Base-by-base conservation (phyloP, 2,113 vertebrate genomes). In the Trochalopteron elliotii region DNA sequence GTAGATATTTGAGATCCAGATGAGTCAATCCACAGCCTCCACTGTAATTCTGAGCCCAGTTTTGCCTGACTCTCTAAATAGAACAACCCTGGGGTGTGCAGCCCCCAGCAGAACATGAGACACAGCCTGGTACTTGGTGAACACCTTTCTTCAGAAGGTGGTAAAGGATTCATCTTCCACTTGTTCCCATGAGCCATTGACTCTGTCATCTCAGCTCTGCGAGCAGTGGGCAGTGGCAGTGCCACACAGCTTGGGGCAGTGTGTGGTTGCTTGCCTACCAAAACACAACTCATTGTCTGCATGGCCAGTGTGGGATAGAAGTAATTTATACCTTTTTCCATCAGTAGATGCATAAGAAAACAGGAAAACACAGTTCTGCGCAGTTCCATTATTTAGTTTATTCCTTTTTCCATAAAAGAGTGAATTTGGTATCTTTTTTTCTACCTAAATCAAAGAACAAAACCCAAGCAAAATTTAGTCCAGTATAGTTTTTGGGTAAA, bases 171-270 rank as follows among this genome's bases (percentile, higher is more conserved):
- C 3, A 14, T 53, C 67, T 71, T 79, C n/a, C 28, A 22, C 49
- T 14, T 10, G 7, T 37, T 63, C 23, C 22, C 24, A 22, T 0
- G 2, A 61, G 56, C 23, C 50, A 28, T 2, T 0, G 2, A 7
- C 39, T 47, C 25, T 60, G 44, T 47, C 27, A 23, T 19, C 47
- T 74, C 42, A 47, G 69, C 50, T 50, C 68, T 0, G 3, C 22
- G 24, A 83, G 49, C 17, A 67, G 50, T 33, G 52, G 52, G 28
- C 52, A 53, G 52, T 53, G 52, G 52, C 28, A 30, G 52, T 53
- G 52, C 52, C 28, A 53, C 52, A 53, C 52, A 19, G 52, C 28
- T 19, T 82, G 44, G 33, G 9, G 27, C 52, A 77, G 24, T 0
- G 0, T 49, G 19, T 81, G 50, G 17, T 30, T 93, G 24, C 50